A percentile compares a stretch with the other conserved stretches of the same genome.
Conservation (phyloP, 2,113 vertebrate genomes). For the Malurus cyaneus region DNA sequence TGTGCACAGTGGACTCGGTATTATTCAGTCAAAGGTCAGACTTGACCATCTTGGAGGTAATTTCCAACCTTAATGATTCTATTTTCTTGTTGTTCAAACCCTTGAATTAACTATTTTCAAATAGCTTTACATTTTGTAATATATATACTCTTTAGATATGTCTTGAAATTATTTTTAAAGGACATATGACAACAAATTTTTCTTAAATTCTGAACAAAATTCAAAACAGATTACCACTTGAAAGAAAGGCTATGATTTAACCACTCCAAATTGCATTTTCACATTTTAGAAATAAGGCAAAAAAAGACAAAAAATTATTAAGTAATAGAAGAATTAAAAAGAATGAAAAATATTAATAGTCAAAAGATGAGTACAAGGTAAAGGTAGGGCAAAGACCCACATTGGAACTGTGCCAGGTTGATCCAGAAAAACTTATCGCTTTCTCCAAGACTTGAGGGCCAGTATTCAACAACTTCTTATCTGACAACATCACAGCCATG, state of each 20-base stretch:
- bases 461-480: neutral
- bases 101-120: neutral
- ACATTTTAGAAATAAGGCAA: neutral
- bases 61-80: neutral
- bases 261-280: neutral
- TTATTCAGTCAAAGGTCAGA: neutral
- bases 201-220: neutral
- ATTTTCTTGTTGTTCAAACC: too few relatives aligned
- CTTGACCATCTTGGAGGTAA: neutral
- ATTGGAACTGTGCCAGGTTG: neutral
- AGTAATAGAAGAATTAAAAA: neutral
- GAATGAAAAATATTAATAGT: neutral
- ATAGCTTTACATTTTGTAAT: fast-evolving
- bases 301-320: neutral
- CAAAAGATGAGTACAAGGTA: neutral
- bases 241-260: neutral
- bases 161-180: neutral
- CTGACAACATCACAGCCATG: neutral
- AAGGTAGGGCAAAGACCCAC: neutral
- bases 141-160: neutral
- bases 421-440: neutral
- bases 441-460: neutral
- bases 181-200: neutral
- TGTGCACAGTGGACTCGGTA: too few relatives aligned
- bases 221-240: neutral